Evolutionary conservation across 2,113 vertebrate genomes (phyloP).

Genomic region (Chamaea fasciata): DNA sequence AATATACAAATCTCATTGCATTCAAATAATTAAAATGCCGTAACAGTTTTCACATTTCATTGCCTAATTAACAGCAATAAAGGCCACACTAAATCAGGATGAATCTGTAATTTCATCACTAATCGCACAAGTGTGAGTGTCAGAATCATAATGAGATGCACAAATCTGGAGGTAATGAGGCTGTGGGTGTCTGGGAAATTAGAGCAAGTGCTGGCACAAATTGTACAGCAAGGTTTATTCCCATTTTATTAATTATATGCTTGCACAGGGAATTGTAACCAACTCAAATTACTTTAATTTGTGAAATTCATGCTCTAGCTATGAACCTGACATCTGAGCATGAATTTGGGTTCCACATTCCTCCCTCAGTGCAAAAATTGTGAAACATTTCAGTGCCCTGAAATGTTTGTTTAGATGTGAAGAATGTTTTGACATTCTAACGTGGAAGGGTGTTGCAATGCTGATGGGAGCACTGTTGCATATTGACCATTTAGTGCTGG

Average conservation of each 20-base stretch:
- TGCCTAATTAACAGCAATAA: conserved; percentile 74
- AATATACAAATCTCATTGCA: conserved; percentile 26
- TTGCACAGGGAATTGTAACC: conserved; percentile 29
- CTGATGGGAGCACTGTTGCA: not conserved
- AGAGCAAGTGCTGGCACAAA: conserved; percentile 44
- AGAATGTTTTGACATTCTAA: not conserved
- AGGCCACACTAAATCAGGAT: conserved; percentile 61
- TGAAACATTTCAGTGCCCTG: not conserved
- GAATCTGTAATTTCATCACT: conserved; percentile 63
- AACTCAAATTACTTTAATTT: conserved; percentile 33
- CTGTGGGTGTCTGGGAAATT: conserved; percentile 45
- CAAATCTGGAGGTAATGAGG: conserved; percentile 69
- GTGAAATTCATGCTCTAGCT: not conserved
- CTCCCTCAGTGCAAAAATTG: not conserved
- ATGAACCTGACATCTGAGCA: not conserved
- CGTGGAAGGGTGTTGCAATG: not conserved
- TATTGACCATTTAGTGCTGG: not conserved
- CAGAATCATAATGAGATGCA: conserved; percentile 64
- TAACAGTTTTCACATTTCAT: conserved; percentile 64
- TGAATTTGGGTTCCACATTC: not conserved
- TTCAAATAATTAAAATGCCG: conserved; percentile 65
- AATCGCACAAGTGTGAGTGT: conserved; percentile 56
- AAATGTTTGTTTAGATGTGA: not conserved
- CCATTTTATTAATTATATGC: conserved; percentile 59
- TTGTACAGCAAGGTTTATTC: conserved; percentile 55